phyloP scores from a whole-genome alignment of 2,797 vertebrate species.

The Gadopsis marmoratus region DNA sequence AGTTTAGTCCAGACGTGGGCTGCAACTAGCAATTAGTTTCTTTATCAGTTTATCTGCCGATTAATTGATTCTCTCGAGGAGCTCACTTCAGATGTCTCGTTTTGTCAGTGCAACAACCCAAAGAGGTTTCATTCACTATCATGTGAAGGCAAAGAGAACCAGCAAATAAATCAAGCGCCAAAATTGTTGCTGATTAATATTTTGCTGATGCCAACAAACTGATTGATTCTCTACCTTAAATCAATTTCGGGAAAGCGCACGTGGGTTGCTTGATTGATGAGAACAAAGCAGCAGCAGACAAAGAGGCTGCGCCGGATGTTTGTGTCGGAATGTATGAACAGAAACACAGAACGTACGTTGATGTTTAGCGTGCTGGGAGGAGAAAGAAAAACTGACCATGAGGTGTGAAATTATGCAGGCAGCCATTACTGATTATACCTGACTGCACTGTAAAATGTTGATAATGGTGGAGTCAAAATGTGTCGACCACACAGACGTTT shows the following conservation, averaged over 20 bases:
- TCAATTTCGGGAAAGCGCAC: neutral
- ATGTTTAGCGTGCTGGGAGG: constrained; percentile 1
- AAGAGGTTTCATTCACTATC: neutral
- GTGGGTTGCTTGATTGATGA: neutral
- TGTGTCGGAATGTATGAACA: neutral
- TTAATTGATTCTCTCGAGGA: neutral
- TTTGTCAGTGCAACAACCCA: too few relatives aligned
- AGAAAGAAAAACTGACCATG: neutral
- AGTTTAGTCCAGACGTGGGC: too few relatives aligned
- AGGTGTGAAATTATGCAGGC: constrained; percentile 3
- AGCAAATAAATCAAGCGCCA: neutral
- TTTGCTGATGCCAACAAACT: neutral
- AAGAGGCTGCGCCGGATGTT: constrained; percentile 8
- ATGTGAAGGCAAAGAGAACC: neutral
- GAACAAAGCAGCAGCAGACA: constrained; percentile 52
- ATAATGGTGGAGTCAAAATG: neutral
- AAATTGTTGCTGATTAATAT: too few relatives aligned
- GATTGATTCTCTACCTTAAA: neutral
- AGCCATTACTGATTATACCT: neutral
- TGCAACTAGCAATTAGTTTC: too few relatives aligned
- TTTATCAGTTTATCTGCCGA: neutral
- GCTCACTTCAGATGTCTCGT: too few relatives aligned
- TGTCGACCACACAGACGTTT: neutral
- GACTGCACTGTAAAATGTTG: neutral
- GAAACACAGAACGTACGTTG: neutral